Base-by-base conservation (phyloP, 2,888 invertebrate genomes). In the Drepana falcataria region DNA sequence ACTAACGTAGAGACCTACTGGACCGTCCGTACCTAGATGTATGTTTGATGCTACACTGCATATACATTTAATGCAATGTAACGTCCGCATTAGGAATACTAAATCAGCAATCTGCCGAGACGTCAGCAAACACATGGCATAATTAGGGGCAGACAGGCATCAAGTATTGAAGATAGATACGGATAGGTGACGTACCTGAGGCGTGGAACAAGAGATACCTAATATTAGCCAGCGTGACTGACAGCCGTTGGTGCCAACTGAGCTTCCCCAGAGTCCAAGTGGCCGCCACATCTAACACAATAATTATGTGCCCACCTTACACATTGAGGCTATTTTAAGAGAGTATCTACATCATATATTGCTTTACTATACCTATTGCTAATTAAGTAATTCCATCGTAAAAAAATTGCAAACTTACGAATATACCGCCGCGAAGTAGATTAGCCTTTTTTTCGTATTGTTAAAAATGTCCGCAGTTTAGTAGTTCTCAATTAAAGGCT, bases 151-250 rank as follows among this genome's bases (percentile, higher is more conserved):
- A 69, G 75, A 68, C 75, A 68, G 66, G 59, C 76, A 87, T 88
- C 78, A 83, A 86, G 74, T 88, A 87, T 87, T 88, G 74, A 88
- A 77, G 69, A 64, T 64, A 56, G 65, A 64, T 69, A 66, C 72
- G 67, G 65, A 64, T 69, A 66, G 73, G 67, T 70, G 64, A 71
- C 65, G 64, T 63, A 71, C 62, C 60, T 69, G 68, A 64, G 61
- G 60, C 66, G 67, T 66, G 71, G 69, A 69, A 64, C 64, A 63
- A 58, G 61, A 59, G 59, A 69, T 66, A 63, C 65, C 63, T 75
- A 78, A 81, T 84, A 85, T 81, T 78, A 79, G 78, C 79, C 65
- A 71, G 65, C 62, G 55, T 60, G 34, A 41, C 21, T 48, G 55
- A 47, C 49, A 48, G 37, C 51, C 35, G 48, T 9, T 40, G 34